phyloP scores from a whole-genome alignment of 2,113 vertebrate genomes.

The Camelus dromedarius region DNA sequence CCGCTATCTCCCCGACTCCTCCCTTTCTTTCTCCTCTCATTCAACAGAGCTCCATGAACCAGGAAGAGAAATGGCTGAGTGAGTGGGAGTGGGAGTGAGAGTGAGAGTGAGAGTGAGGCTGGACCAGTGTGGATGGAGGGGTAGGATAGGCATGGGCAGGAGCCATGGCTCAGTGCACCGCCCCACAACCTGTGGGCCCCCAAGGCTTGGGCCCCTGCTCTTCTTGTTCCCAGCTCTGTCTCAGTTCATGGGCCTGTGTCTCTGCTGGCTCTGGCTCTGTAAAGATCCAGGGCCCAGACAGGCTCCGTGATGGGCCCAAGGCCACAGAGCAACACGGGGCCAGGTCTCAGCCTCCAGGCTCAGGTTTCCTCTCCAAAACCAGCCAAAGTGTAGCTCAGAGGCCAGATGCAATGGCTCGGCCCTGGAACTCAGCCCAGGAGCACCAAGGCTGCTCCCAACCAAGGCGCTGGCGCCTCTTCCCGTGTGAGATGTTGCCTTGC shows the following conservation, averaged over 20 bases:
- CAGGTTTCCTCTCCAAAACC: neutral
- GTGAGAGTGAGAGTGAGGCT: neutral
- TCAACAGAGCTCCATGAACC: neutral
- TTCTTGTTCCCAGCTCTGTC: neutral
- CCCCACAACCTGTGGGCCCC: neutral
- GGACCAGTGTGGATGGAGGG: neutral
- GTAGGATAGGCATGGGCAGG: neutral
- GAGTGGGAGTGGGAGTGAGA: neutral
- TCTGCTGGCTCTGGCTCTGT: neutral
- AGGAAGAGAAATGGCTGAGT: neutral
- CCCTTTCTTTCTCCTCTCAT: constrained; percentile 14
- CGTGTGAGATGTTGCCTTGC: neutral
- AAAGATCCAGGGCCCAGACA: neutral
- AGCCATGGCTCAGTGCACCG: neutral
- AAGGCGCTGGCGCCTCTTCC: neutral
- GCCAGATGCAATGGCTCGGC: neutral
- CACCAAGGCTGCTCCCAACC: neutral
- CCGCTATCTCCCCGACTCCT: neutral
- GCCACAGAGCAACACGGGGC: neutral
- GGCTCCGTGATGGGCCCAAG: neutral
- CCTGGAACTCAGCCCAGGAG: neutral
- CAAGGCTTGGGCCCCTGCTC: neutral
- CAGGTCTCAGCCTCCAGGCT: neutral
- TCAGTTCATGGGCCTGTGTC: neutral
- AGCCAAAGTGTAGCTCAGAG: neutral